phyloP scores from a whole-genome alignment of 2,888 invertebrate species.

The Papilio demoleus region DNA sequence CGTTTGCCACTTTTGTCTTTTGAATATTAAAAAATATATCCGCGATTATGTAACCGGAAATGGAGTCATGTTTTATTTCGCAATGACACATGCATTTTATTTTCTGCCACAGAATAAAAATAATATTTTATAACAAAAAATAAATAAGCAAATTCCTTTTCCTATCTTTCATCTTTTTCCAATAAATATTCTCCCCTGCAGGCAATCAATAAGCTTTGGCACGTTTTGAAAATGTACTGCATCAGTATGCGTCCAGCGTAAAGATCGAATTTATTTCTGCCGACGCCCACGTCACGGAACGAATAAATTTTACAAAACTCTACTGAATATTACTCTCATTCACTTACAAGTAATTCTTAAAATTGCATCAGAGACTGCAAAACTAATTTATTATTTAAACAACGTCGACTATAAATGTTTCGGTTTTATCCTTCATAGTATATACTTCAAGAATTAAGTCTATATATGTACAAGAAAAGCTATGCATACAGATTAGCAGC shows the following conservation, averaged over 20 bases:
- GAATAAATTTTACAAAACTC: constrained; percentile 20
- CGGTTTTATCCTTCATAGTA: too few species aligned
- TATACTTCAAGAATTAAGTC: too few species aligned
- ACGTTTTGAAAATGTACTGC: neutral
- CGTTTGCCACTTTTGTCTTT: constrained; percentile 19
- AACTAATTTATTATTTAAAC: too few species aligned
- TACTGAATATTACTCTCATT: neutral
- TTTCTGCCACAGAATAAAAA: neutral
- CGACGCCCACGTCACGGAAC: constrained; percentile 13
- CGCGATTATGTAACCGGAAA: neutral
- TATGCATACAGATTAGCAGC: too few species aligned
- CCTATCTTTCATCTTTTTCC: neutral
- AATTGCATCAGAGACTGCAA: too few species aligned
- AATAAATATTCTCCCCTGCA: neutral
- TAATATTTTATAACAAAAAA: too few species aligned
- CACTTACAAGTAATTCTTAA: neutral
- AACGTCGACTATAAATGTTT: too few species aligned
- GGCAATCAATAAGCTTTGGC: constrained; percentile 9
- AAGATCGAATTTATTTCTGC: constrained; percentile 24
- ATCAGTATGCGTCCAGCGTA: constrained; percentile 30
- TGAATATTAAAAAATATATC: constrained; percentile 17
- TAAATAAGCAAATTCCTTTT: neutral
- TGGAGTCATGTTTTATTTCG: neutral
- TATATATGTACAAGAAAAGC: too few species aligned
- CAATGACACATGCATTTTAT: neutral